These are phyloP conservation scores for Syngnathus typhle DNA, from an alignment of 2,113 vertebrate species.

Conservation along the genomic window DNA sequence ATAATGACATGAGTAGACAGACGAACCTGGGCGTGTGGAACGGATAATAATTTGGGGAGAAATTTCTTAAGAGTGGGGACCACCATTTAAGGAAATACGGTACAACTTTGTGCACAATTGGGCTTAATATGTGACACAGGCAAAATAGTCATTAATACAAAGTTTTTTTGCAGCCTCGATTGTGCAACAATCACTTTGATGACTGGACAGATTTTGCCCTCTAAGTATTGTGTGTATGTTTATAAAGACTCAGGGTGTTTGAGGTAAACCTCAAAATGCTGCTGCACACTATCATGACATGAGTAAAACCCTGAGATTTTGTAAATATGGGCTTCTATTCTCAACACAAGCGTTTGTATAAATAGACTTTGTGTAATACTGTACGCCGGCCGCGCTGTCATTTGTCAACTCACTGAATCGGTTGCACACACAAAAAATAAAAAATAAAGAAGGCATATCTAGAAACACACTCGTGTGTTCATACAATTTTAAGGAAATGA, in stretches of 20 bases:
- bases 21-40: too few relatives aligned
- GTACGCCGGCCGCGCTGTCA: conserved; percentile 15
- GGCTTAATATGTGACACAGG: not conserved
- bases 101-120: not conserved
- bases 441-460: conserved; percentile 6
- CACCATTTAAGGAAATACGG: not conserved
- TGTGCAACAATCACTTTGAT: not conserved
- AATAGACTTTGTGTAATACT: conserved; percentile 27
- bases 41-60: too few relatives aligned
- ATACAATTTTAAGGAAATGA: not conserved
- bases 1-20: too few relatives aligned
- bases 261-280: conserved; percentile 4
- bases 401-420: conserved; percentile 22
- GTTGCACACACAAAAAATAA: not conserved
- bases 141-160: not conserved
- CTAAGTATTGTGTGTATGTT: not conserved
- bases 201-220: conserved; percentile 5
- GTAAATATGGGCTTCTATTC: conserved; percentile 17
- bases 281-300: conserved; percentile 5
- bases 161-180: not conserved
- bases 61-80: too few relatives aligned
- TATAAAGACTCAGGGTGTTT: not conserved
- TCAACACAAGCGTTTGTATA: conserved; percentile 12
- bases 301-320: conserved; percentile 20
- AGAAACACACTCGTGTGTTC: conserved; percentile 8